phyloP scores from a whole-genome alignment of 2,797 vertebrate species.

The Amazonetta brasiliensis region DNA sequence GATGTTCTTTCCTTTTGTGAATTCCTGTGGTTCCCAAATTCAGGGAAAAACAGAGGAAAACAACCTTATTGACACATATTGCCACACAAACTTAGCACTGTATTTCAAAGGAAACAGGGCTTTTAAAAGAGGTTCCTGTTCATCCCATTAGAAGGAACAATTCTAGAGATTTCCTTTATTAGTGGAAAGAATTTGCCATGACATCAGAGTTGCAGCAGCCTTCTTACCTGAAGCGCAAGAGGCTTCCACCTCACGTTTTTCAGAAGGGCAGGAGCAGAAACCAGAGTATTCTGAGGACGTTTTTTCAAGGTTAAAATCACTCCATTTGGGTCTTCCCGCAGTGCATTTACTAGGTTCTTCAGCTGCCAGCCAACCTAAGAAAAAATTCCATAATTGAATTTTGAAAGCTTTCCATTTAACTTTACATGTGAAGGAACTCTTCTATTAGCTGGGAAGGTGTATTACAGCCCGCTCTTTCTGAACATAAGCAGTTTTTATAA shows the following conservation, averaged over 20 bases:
- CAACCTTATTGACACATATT: not conserved
- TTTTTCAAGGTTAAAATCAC: slow-evolving; percentile 92
- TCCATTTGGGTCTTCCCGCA: slow-evolving; percentile 89
- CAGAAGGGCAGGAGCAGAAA: slow-evolving; percentile 88
- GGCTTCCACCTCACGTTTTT: slow-evolving; percentile 92
- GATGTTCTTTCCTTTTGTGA: not conserved
- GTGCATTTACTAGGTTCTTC: slow-evolving; percentile 89
- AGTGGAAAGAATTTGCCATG: not conserved
- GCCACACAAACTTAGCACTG: not conserved
- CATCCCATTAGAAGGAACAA: not conserved
- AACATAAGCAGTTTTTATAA: slow-evolving; percentile 2
- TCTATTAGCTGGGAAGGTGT: not conserved
- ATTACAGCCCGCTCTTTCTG: not conserved
- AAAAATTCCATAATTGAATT: slow-evolving; percentile 34
- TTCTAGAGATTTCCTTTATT: not conserved
- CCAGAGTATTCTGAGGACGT: slow-evolving; percentile 89
- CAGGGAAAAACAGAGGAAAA: not conserved
- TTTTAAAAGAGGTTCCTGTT: not conserved
- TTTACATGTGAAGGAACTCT: not conserved
- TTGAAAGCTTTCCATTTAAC: not conserved
- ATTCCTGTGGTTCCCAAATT: not conserved
- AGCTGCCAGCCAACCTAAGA: slow-evolving; percentile 91
- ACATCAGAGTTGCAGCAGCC: not conserved
- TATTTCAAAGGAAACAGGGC: not conserved
- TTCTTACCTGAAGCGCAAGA: slow-evolving; percentile 87